Evolutionary conservation across 2,888 invertebrate genomes (phyloP).

Genomic region (Coelinius sp.): DNA sequence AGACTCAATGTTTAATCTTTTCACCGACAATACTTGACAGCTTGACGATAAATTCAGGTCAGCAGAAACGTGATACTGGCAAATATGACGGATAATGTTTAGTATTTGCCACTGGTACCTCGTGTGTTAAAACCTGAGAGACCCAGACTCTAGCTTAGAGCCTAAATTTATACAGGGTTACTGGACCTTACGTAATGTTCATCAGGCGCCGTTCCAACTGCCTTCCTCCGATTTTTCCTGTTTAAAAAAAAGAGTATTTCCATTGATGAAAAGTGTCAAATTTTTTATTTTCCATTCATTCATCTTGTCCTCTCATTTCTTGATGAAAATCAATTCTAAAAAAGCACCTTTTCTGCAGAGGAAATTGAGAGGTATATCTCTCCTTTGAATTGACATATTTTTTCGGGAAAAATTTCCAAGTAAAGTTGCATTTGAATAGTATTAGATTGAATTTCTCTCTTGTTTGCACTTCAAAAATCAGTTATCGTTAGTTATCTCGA

Average conservation of each 20-base stretch:
- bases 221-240: neutral
- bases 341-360: too few relatives aligned
- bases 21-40: slow-evolving; percentile 19
- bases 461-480: too few relatives aligned
- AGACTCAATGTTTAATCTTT: neutral
- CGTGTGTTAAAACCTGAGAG: slow-evolving; percentile 1
- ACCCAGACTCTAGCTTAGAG: slow-evolving; percentile 41
- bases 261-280: neutral
- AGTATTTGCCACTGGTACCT: slow-evolving; percentile 31
- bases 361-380: too few relatives aligned
- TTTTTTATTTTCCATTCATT: neutral
- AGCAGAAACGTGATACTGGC: slow-evolving; percentile 46
- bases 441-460: too few relatives aligned
- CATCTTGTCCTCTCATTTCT: neutral
- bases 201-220: slow-evolving; percentile 49
- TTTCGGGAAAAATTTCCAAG: too few relatives aligned
- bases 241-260: slow-evolving; percentile 7
- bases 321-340: too few relatives aligned
- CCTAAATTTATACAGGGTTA: slow-evolving; percentile 63
- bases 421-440: too few relatives aligned
- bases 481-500: too few relatives aligned
- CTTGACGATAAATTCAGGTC: slow-evolving; percentile 33
- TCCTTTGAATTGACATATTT: too few relatives aligned
- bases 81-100: slow-evolving; percentile 23
- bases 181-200: slow-evolving; percentile 64